These are phyloP conservation scores for Orthosia gothica DNA, from an alignment of 2,888 invertebrate species.

Conservation along the genomic window DNA sequence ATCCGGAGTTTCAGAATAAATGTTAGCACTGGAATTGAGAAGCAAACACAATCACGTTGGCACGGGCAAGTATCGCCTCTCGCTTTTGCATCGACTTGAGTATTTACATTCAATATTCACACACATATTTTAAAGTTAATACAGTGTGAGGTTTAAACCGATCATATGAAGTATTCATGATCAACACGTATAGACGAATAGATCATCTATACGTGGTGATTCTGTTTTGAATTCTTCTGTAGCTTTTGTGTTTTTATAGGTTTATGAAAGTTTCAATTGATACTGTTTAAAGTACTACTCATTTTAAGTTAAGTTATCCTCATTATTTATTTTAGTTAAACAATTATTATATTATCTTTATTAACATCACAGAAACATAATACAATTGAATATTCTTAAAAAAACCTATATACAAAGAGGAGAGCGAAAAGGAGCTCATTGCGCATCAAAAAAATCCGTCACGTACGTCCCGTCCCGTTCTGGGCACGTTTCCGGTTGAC, in stretches of 20 bases:
- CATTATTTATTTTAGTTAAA: too few species aligned
- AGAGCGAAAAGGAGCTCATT: too few species aligned
- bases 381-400: too few species aligned
- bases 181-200: too few species aligned
- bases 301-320: too few species aligned
- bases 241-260: background rate
- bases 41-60: constrained; percentile 75
- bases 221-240: constrained; percentile 11
- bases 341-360: too few species aligned
- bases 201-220: constrained; percentile 37
- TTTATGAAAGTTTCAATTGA: background rate
- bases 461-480: too few species aligned
- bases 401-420: too few species aligned
- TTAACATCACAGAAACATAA: too few species aligned
- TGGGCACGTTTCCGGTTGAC: too few species aligned
- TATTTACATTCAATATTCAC: constrained; percentile 69
- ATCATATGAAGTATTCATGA: constrained; percentile 27
- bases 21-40: constrained; percentile 79
- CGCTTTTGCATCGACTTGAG: constrained; percentile 70
- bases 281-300: background rate
- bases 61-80: constrained; percentile 71
- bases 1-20: constrained; percentile 73
- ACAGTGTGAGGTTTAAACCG: constrained; percentile 33
- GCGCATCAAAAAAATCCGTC: too few species aligned
- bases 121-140: constrained; percentile 61